Conservation (phyloP, 2,797 vertebrate genomes). For the Falco columbarius region DNA sequence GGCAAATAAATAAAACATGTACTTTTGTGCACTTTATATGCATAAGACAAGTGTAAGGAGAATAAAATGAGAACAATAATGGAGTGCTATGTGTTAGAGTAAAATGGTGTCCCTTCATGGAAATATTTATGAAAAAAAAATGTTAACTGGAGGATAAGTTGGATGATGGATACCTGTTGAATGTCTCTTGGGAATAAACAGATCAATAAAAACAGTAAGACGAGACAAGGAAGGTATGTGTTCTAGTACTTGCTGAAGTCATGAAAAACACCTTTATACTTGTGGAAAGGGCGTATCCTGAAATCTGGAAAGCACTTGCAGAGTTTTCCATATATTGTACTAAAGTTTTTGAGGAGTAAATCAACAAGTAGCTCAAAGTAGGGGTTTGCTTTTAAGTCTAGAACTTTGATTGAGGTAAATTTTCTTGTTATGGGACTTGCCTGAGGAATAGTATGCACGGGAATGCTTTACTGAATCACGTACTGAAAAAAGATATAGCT, state of each 20-base stretch:
- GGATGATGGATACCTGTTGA: background rate
- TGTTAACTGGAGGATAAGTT: background rate
- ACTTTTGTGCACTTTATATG: background rate
- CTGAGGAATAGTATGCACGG: background rate
- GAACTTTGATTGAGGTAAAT: background rate
- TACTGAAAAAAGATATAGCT: conserved; percentile 37
- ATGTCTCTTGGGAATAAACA: background rate
- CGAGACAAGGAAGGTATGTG: background rate
- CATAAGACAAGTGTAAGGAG: background rate
- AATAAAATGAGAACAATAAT: background rate
- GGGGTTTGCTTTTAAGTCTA: background rate
- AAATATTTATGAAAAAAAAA: background rate
- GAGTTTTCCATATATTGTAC: background rate
- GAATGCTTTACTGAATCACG: background rate
- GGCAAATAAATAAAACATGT: background rate
- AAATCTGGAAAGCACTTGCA: background rate
- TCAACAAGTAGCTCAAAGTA: background rate
- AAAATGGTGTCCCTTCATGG: background rate
- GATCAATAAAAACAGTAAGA: background rate
- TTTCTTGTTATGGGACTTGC: conserved; percentile 6
- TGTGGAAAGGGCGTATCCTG: background rate
- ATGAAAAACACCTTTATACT: background rate
- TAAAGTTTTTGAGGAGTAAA: background rate
- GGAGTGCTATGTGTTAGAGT: background rate
- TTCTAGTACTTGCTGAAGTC: background rate